A percentile compares a stretch with the other conserved stretches of the same genome.
Evolutionary conservation across 2,888 invertebrate genomes (phyloP).

Genomic region (Limnephilus rhombicus): DNA sequence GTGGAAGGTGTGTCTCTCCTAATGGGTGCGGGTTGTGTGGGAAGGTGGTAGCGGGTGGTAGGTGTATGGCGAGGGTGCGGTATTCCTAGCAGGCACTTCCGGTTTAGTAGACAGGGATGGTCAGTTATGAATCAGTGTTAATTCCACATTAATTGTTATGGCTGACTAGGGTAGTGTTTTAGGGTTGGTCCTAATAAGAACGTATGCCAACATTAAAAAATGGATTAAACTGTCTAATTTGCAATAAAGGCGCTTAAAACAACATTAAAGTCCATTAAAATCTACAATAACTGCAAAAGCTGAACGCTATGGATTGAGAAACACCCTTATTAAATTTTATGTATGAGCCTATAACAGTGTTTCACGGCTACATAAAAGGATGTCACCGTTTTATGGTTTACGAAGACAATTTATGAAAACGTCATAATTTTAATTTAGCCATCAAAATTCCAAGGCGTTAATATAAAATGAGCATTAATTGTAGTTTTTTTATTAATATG

Average conservation of each 20-base stretch:
- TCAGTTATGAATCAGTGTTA: constrained; percentile 44
- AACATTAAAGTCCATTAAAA: background rate
- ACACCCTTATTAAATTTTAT: background rate
- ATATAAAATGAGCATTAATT: too few relatives aligned
- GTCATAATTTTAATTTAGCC: background rate
- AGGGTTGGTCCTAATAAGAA: background rate
- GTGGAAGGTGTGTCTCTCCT: background rate
- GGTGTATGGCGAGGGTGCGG: background rate
- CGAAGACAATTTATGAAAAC: background rate
- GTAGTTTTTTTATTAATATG: background rate
- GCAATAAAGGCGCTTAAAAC: background rate
- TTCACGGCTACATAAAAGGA: background rate
- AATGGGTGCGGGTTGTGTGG: background rate
- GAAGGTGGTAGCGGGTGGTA: background rate
- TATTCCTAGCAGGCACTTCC: constrained; percentile 40
- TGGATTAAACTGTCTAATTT: background rate
- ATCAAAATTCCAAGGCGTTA: background rate
- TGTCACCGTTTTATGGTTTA: background rate
- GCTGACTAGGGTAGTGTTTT: constrained; percentile 13
- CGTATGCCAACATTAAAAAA: background rate
- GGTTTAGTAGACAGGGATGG: constrained; percentile 29
- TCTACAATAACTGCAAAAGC: background rate
- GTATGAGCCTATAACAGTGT: background rate
- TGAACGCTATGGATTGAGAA: background rate
- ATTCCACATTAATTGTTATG: constrained; percentile 42